Base-by-base conservation (phyloP, 2,797 vertebrate genomes). In the Notoglanidium macrostoma region DNA sequence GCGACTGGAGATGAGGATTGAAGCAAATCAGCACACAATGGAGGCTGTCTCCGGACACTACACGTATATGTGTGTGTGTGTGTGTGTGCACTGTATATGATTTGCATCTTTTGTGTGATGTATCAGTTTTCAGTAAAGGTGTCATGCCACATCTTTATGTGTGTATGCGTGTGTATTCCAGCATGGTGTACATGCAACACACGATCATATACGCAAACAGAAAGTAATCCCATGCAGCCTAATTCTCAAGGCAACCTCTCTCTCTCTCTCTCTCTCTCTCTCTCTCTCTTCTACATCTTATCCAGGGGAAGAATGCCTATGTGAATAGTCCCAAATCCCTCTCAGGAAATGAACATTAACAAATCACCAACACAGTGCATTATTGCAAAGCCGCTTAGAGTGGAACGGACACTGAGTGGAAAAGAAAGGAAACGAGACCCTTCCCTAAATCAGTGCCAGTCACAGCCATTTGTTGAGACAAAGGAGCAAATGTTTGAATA, bases 281-380 rank as follows among this genome's bases (percentile, higher is more conserved):
- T 79, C 77, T 79, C n/a, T 17, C 79, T 40, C 12, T 65, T 59
- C 40, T 87, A 40, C 86, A 86, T 86, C 81, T 87, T 82, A 78
- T 87, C 80, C 59, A 74, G 88, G 86, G 81, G 84, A 87, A 93
- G 92, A 91, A 94, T 92, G 92, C 94, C 92, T 93, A 93, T 94
- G 92, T 93, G 92, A 90, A 92, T 92, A 92, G 91, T 93, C 91
- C 92, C 93, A 94, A 95, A 95, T 94, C 92, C 92, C 88, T 90
- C 88, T 92, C 93, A 94, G 92, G 92, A 95, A 94, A 94, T 94
- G 90, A 95, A 94, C 89, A 87, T 92, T 89, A 78, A 91, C 89
- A 89, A 82, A 92, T 89, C 88, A 90, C 88, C 88, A 87, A 85
- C 83, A 72, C 87, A 89, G 89, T 89, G 88, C 83, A 86, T 91